Evolutionary conservation across 23 tunicate genomes (phyloP), one percentile per base, ranked within the genome.

Genomic region (Ascidia mentula): DNA sequence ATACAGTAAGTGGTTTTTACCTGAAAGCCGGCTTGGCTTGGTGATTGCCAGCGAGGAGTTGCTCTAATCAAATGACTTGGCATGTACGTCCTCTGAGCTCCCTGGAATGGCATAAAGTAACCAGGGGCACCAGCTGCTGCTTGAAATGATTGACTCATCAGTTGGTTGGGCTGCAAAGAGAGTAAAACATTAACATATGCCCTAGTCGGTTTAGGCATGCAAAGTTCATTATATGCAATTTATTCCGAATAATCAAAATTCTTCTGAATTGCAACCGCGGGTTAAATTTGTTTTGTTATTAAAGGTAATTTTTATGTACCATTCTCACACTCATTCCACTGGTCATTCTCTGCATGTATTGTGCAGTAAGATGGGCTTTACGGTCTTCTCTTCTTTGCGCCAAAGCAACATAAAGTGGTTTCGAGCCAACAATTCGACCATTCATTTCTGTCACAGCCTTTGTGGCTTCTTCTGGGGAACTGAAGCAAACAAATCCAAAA

Each of bases 401-500:
- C 71, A 96, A 74, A 13, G 97, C 99, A 34, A 96, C 99, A 72
- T 96, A 96, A 72, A 96, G 80, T 37, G 99, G 99, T 46, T 90
- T 96, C 7, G 88, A 84, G 60, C 99, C 99, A 33, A 96, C 88
- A 72, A 96, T 96, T 13, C 96, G 84, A 24, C 99, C 99, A 59
- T 96, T 96, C 99, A 96, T 96, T 77, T 90, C 99, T 5, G 99
- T 96, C 46, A 96, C 99, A 36, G 99, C 99, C 76, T 96, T 96
- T 32, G 99, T 96, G n/a, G 99, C 99, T 80, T 96, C 99, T 37
- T 96, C 99, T 6, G 99, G 99, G 2, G 93, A 90, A 73, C 92
- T 90, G 94, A 96, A 96, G 78, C 99, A 96, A 7, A 96, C 99
- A 60, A 96, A 96, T 15, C 99, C 99, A 61, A 96, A 96, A 0